These are phyloP conservation scores for Syngnathus acus DNA, from an alignment of 2,797 vertebrate species.

Conservation along the genomic window DNA sequence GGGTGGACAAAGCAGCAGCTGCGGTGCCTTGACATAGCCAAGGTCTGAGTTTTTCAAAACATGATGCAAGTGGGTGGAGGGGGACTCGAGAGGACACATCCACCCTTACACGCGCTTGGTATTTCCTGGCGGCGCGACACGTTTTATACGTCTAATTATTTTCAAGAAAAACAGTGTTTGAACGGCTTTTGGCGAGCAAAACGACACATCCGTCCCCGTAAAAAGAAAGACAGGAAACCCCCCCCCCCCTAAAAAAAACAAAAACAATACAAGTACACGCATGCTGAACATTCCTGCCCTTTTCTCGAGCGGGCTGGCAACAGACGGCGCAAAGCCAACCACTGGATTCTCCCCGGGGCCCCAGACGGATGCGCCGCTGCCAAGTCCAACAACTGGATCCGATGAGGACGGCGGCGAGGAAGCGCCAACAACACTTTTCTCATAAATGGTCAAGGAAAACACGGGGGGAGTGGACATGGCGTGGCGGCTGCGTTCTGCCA, in stretches of 20 bases:
- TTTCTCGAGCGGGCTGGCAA: constrained; percentile 10
- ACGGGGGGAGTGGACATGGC: background rate
- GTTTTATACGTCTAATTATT: constrained; percentile 41
- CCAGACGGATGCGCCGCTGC: constrained; percentile 32
- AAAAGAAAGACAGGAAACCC: constrained; percentile 33
- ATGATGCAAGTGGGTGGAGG: background rate
- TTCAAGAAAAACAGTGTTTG: constrained; percentile 32
- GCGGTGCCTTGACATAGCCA: constrained; percentile 1
- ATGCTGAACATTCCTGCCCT: constrained; percentile 26
- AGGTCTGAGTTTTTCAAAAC: background rate
- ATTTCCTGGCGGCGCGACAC: constrained; percentile 65
- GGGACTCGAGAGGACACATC: background rate
- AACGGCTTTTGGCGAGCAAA: constrained; percentile 31
- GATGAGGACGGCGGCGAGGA: constrained; percentile 31
- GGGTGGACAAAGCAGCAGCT: constrained; percentile 32
- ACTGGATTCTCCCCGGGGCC: constrained; percentile 4
- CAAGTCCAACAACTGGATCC: constrained; percentile 50
- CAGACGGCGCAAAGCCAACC: background rate
- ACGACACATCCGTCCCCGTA: constrained; percentile 17
- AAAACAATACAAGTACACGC: constrained; percentile 16
- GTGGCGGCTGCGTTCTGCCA: background rate
- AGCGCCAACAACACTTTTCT: constrained; percentile 36
- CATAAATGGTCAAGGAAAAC: constrained; percentile 32
- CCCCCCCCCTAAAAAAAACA: background rate
- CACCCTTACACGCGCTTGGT: constrained; percentile 36